These are phyloP conservation scores for Girardinichthys multiradiatus DNA, from an alignment of 2,113 vertebrate genomes.

Conservation along the genomic window DNA sequence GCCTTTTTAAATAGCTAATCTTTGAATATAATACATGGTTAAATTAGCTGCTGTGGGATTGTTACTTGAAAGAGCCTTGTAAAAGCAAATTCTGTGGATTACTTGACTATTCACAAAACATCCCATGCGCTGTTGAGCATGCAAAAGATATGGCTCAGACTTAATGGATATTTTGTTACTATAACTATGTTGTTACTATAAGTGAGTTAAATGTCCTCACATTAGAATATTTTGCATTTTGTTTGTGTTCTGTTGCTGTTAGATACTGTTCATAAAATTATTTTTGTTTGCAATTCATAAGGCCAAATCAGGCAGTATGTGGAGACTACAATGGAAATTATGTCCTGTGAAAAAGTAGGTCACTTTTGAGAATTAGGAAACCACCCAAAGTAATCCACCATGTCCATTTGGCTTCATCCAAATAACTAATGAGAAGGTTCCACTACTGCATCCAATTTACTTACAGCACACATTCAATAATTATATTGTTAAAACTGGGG, in stretches of 20 bases:
- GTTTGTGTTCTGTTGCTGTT: not conserved
- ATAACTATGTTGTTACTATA: not conserved
- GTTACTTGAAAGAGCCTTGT: constrained; percentile 20
- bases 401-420: constrained; percentile 14
- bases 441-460: constrained; percentile 31
- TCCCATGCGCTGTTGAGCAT: constrained; percentile 11
- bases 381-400: constrained; percentile 14
- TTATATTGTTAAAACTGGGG: constrained; percentile 19
- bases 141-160: not conserved
- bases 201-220: too few species aligned
- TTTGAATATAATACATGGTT: constrained; percentile 13
- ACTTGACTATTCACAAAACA: constrained; percentile 20
- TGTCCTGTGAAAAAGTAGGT: constrained; percentile 46
- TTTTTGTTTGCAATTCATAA: not conserved
- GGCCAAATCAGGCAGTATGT: not conserved
- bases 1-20: constrained; percentile 16
- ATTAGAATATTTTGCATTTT: not conserved
- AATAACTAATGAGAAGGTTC: constrained; percentile 10
- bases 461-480: constrained; percentile 28
- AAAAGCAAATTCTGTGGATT: constrained; percentile 10
- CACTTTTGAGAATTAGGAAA: too few species aligned
- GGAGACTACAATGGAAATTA: constrained; percentile 22
- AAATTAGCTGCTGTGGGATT: constrained; percentile 31
- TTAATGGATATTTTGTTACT: not conserved
- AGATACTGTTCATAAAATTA: not conserved